Evolutionary conservation across 2,888 invertebrate genomes (phyloP).

Genomic region (Epinotia demarniana): DNA sequence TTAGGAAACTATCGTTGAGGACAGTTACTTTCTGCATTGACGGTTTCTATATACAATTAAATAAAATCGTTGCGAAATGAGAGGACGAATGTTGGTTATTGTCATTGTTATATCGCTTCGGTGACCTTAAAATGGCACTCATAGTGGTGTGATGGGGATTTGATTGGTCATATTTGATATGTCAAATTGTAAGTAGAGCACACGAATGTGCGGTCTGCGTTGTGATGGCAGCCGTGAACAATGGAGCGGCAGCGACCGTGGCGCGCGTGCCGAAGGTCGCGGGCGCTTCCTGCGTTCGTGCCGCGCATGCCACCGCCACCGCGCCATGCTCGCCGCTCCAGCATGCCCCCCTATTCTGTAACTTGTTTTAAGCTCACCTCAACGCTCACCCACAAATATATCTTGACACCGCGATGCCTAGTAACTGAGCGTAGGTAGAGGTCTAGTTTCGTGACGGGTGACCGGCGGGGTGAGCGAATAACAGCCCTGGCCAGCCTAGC

Average conservation of each 20-base stretch:
- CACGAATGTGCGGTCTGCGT: slow-evolving; percentile 18
- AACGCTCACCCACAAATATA: no score
- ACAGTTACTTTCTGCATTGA: no score
- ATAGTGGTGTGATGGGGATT: slow-evolving; percentile 25
- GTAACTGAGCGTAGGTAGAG: no score
- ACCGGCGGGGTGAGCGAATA: no score
- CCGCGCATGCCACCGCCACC: slow-evolving; percentile 66
- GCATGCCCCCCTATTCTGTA: no score
- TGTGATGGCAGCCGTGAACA: slow-evolving; percentile 59
- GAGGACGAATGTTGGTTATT: background rate
- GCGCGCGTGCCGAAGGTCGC: slow-evolving; percentile 77
- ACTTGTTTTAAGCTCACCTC: no score
- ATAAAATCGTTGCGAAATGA: background rate
- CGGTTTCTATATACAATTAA: background rate
- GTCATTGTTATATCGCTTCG: background rate
- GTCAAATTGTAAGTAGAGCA: slow-evolving; percentile 32
- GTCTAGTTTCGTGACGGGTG: no score
- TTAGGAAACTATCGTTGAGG: background rate
- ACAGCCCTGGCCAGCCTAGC: no score
- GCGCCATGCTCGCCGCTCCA: background rate
- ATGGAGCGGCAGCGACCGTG: slow-evolving; percentile 73
- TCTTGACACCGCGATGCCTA: no score
- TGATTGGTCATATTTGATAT: slow-evolving; percentile 32
- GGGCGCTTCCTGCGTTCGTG: slow-evolving; percentile 82
- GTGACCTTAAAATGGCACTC: slow-evolving; percentile 24